Base-by-base conservation (phyloP, 2,113 vertebrate genomes). In the Archocentrus centrarchus region DNA sequence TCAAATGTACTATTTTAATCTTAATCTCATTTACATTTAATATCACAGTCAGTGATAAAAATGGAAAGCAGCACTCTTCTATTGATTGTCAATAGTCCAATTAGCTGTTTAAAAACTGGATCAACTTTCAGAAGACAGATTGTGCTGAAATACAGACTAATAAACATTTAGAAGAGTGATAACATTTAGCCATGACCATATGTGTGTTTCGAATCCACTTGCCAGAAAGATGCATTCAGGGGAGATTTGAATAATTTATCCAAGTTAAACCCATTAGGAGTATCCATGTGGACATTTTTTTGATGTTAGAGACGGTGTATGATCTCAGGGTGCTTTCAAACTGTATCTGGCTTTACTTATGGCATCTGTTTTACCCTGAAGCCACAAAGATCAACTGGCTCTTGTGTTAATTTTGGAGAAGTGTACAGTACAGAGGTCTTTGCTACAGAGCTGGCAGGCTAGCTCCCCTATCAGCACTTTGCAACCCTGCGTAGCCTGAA, bases 231-330 rank as follows among this genome's bases (percentile, higher is more conserved):
- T 32, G 90, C 86, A 89, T 85, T 80, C 81, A 86, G 77, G 86
- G 85, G 87, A 89, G 79, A 81, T 87, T 84, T 93, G 77, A 95
- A 96, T 95, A 88, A 95, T 96, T 95, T 44, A 95, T 94, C 77
- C 59, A 35, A 83, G 93, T 93, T 91, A 90, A 93, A 91, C 91
- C 93, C 90, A 94, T 95, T 94, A 95, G 79, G 91, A 91, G 91
- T 91, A 94, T 94, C 88, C 86, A 79, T 91, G 91, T 84, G 92
- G 93, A 95, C 94, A 92, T 81, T 89, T 93, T 91, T 93, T 94
- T 93, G 93, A 95, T 93, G 90, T 93, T 94, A 89, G 90, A 95
- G 94, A 93, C 93, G 79, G 90, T 93, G 91, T 92, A 81, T 93
- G 93, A 95, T 94, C 93, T 93, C 73, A 60, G 81, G 88, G 83